phyloP scores from a whole-genome alignment of 2,797 vertebrate genomes.

The Leontopithecus rosalia region DNA sequence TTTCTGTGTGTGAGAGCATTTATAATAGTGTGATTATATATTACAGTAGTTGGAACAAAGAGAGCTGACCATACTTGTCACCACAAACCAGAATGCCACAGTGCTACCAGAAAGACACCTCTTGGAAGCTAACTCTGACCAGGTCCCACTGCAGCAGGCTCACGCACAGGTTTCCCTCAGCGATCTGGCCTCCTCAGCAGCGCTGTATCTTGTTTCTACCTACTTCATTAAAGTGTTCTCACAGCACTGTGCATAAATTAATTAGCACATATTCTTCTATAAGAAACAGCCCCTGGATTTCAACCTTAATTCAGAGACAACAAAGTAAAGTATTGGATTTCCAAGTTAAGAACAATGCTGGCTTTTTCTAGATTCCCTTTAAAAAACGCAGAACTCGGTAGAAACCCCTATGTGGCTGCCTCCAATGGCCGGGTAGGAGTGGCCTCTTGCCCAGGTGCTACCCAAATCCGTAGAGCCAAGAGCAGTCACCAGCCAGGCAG shows the following conservation, averaged over 20 bases:
- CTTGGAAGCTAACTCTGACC: background rate
- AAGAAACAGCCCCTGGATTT: slow-evolving; percentile 60
- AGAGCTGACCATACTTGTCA: background rate
- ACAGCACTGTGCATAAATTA: slow-evolving; percentile 64
- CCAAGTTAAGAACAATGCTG: slow-evolving; percentile 60
- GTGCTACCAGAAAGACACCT: background rate
- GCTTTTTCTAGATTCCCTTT: slow-evolving; percentile 58
- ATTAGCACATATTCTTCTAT: slow-evolving; percentile 64
- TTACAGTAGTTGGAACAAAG: background rate
- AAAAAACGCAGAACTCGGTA: slow-evolving; percentile 53
- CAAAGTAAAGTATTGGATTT: slow-evolving; percentile 61
- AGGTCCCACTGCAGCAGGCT: background rate
- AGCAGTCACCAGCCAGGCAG: background rate
- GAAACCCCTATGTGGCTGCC: background rate
- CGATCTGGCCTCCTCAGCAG: background rate
- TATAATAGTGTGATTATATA: background rate
- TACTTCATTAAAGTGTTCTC: slow-evolving; percentile 66
- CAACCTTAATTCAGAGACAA: slow-evolving; percentile 65
- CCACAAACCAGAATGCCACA: background rate
- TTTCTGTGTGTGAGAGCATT: background rate
- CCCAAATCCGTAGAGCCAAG: background rate
- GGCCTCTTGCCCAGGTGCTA: background rate
- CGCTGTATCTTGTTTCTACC: slow-evolving; percentile 62
- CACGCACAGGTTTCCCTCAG: background rate
- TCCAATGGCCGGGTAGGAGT: background rate